A percentile compares a stretch with the other conserved stretches of the same genome.
These are phyloP conservation scores for Cepphus grylle DNA, from an alignment of 2,113 vertebrate genomes.

Conservation along the genomic window DNA sequence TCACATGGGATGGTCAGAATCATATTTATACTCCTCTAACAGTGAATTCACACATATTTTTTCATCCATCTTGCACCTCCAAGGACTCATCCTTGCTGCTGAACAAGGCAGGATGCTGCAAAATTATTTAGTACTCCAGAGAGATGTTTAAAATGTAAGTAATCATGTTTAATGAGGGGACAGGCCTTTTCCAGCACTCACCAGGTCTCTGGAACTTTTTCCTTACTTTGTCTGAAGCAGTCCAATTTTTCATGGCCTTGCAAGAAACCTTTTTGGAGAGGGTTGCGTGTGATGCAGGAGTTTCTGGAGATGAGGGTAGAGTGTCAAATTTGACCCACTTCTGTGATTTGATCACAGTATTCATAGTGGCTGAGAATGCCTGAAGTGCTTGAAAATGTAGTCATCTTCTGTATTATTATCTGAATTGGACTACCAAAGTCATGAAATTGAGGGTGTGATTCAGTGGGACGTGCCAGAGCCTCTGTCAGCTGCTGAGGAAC, in stretches of 20 bases:
- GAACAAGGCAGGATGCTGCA: background rate
- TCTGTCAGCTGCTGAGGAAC: background rate
- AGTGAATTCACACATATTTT: background rate
- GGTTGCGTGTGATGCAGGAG: fast-evolving
- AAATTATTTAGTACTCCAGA: background rate
- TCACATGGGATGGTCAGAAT: background rate
- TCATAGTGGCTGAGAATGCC: background rate
- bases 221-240: background rate
- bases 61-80: background rate
- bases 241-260: background rate
- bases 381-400: background rate
- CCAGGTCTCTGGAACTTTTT: background rate
- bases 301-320: background rate
- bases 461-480: background rate
- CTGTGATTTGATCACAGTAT: background rate
- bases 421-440: background rate
- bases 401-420: background rate
- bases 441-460: background rate
- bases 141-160: background rate
- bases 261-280: background rate
- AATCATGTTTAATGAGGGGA: background rate
- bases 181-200: background rate
- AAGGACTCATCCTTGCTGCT: background rate
- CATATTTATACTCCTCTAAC: background rate
- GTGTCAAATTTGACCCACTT: background rate